Percentiles rank a stretch among this genome's conserved stretches.
phyloP scores from a whole-genome alignment of 1,140 invertebrate genomes.

The Tribolium castaneum region DNA sequence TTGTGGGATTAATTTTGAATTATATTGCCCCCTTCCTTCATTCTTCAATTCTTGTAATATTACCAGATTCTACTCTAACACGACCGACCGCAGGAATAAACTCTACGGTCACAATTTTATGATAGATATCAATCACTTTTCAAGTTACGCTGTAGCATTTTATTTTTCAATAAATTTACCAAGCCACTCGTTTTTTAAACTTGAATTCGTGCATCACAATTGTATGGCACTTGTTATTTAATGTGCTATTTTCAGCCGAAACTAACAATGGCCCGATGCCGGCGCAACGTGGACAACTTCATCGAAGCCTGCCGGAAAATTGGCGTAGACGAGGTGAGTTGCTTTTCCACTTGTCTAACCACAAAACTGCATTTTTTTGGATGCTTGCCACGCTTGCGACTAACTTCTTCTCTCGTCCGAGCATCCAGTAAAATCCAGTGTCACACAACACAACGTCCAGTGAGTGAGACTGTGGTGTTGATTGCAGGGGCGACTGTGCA shows the following conservation, averaged over 20 bases:
- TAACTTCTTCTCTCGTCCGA: slow-evolving; percentile 8
- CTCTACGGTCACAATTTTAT: no score
- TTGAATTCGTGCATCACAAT: neutral
- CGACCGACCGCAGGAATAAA: no score
- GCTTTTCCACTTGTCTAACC: neutral
- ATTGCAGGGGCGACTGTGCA: slow-evolving; percentile 83
- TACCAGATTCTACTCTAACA: no score
- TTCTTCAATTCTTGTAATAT: no score
- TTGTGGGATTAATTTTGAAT: no score
- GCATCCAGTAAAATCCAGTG: slow-evolving; percentile 42
- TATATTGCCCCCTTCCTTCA: no score
- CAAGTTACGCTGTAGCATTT: no score
- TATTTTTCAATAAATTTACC: no score
- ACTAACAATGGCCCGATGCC: slow-evolving; percentile 91
- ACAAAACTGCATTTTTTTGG: slow-evolving; percentile 41
- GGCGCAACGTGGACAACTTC: slow-evolving; percentile 96
- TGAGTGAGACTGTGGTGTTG: slow-evolving; percentile 67
- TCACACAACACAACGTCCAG: slow-evolving; percentile 44
- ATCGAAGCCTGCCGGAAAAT: slow-evolving; percentile 92
- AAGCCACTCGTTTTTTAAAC: no score
- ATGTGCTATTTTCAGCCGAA: slow-evolving; percentile 81
- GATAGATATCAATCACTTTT: no score
- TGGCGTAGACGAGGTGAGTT: slow-evolving; percentile 92
- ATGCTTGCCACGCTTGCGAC: slow-evolving; percentile 35
- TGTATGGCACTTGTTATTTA: neutral